Conservation (phyloP, 1,140 invertebrate genomes). For the Aphidius gifuensis region DNA sequence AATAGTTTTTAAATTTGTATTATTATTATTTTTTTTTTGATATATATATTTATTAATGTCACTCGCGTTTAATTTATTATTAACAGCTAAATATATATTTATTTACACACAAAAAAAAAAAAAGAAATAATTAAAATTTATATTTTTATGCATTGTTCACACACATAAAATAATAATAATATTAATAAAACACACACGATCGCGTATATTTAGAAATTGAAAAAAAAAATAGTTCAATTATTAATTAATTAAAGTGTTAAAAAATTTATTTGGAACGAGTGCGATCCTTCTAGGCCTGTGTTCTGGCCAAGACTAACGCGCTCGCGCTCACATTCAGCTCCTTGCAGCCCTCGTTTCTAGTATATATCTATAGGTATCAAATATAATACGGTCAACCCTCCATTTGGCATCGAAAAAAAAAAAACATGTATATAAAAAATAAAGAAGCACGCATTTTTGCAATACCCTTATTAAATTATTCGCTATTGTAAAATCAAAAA, state of each 20-base stretch:
- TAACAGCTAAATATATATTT: background rate
- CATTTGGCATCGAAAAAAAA: background rate
- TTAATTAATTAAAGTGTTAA: too few species aligned
- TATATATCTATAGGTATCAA: slow-evolving; percentile 3
- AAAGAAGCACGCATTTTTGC: slow-evolving; percentile 17
- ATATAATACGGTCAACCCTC: slow-evolving; percentile 14
- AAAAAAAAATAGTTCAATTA: too few species aligned
- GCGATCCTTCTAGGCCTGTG: slow-evolving; percentile 53
- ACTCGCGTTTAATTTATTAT: background rate
- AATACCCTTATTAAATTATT: slow-evolving; percentile 15
- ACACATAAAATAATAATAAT: too few species aligned
- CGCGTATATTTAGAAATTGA: too few species aligned
- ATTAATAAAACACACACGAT: too few species aligned
- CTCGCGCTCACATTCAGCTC: slow-evolving; percentile 35
- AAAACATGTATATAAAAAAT: too few species aligned
- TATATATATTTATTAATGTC: too few species aligned
- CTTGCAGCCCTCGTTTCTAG: slow-evolving; percentile 44
- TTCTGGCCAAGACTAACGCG: slow-evolving; percentile 56
- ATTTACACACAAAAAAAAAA: background rate
- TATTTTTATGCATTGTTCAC: too few species aligned
- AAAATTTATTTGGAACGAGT: slow-evolving; percentile 3
- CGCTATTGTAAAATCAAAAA: background rate
- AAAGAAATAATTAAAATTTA: background rate
- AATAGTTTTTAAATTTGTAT: background rate
- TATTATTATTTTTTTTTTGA: background rate